Percentiles rank a stretch among this genome's conserved stretches.
These are phyloP conservation scores for Diadophis punctatus DNA, from an alignment of 2,113 vertebrate genomes.

Conservation along the genomic window DNA sequence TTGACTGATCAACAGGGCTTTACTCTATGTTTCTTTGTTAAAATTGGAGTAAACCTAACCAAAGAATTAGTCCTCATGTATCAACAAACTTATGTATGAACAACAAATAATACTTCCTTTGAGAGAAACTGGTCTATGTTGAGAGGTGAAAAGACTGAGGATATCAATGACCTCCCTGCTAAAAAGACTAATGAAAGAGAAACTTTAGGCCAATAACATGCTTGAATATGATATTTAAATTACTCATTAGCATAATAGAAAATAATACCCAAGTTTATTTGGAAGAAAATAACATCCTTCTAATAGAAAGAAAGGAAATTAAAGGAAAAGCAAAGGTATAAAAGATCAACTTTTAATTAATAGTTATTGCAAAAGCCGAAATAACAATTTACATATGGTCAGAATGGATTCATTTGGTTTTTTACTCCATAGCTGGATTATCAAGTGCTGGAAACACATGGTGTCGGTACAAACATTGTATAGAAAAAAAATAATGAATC, in stretches of 20 bases:
- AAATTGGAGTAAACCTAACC: background rate
- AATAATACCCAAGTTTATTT: background rate
- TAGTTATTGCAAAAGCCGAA: background rate
- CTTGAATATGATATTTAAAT: background rate
- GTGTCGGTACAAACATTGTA: background rate
- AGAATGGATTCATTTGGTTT: background rate
- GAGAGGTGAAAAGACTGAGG: background rate
- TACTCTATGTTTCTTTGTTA: background rate
- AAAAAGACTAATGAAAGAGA: background rate
- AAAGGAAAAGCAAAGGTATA: background rate
- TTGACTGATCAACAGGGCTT: background rate
- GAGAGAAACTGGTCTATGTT: background rate
- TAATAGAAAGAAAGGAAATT: background rate
- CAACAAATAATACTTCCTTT: background rate
- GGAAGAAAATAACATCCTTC: background rate
- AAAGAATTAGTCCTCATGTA: background rate
- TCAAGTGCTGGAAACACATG: background rate
- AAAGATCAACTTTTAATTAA: background rate
- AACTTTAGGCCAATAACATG: background rate
- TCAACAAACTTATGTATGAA: background rate
- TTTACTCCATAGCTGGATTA: background rate
- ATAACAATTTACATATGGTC: background rate
- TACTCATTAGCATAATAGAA: background rate
- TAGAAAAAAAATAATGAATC: background rate
- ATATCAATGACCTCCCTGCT: background rate